Conservation (phyloP, 1,140 invertebrate genomes). For the Aphis gossypii region DNA sequence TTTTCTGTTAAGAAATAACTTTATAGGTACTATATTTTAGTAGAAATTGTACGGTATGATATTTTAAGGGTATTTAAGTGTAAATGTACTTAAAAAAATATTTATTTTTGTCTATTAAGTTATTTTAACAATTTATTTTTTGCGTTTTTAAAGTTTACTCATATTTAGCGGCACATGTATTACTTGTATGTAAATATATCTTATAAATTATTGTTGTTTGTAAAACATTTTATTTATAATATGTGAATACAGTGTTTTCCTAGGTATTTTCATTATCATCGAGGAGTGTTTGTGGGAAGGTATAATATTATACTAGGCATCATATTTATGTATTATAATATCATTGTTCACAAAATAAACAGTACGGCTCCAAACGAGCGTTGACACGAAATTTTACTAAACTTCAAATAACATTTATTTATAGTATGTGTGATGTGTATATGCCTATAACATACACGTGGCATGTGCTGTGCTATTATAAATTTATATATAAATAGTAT, state of each 20-base stretch:
- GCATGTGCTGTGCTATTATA: background rate
- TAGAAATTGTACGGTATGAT: background rate
- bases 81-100: background rate
- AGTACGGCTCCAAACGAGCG: background rate
- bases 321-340: background rate
- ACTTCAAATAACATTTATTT: slow-evolving; percentile 13
- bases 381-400: background rate
- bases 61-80: background rate
- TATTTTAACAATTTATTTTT: background rate
- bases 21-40: background rate
- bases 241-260: background rate
- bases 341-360: background rate
- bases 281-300: background rate
- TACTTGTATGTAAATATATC: background rate
- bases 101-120: background rate
- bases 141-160: background rate
- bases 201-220: background rate
- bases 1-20: background rate
- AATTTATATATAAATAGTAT: background rate
- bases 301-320: background rate
- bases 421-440: background rate
- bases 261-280: background rate
- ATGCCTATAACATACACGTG: background rate
- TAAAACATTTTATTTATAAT: background rate
- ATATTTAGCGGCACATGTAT: background rate